phyloP scores from a whole-genome alignment of 2,888 invertebrate genomes.

The Glyphotaelius pellucidus region DNA sequence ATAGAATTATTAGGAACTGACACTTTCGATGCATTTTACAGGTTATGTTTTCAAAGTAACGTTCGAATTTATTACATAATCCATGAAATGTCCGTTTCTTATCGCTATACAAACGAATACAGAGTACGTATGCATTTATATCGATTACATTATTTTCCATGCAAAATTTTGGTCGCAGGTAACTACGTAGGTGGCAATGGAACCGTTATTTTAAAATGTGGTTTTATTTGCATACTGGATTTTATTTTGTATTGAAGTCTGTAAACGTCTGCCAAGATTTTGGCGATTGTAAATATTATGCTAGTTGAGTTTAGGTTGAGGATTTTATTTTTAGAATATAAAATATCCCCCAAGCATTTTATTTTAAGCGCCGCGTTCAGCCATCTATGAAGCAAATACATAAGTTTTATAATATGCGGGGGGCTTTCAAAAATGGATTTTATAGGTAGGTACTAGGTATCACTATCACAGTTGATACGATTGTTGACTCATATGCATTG shows the following conservation, averaged over 20 bases:
- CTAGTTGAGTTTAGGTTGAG: background rate
- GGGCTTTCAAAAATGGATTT: background rate
- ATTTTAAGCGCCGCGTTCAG: conserved; percentile 13
- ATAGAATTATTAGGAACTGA: background rate
- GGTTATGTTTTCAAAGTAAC: conserved; percentile 36
- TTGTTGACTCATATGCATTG: too few relatives aligned
- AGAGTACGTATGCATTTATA: background rate
- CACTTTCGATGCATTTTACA: conserved; percentile 3
- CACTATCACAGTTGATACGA: too few relatives aligned
- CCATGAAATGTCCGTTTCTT: background rate
- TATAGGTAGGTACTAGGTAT: background rate
- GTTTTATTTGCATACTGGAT: background rate
- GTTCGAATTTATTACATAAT: background rate
- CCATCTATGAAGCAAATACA: conserved; percentile 28
- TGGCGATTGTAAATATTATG: background rate
- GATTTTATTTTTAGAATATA: conserved; percentile 4
- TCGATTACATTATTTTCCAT: background rate
- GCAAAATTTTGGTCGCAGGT: background rate
- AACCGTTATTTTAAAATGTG: background rate
- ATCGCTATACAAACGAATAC: background rate
- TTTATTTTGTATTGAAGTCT: background rate
- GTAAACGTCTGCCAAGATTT: background rate
- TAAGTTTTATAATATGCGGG: background rate
- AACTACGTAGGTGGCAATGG: background rate
- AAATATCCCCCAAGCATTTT: conserved; percentile 32